Evolutionary conservation across 2,113 vertebrate species (phyloP), one percentile per base, ranked within the genome.

Genomic region (Tichodroma muraria): DNA sequence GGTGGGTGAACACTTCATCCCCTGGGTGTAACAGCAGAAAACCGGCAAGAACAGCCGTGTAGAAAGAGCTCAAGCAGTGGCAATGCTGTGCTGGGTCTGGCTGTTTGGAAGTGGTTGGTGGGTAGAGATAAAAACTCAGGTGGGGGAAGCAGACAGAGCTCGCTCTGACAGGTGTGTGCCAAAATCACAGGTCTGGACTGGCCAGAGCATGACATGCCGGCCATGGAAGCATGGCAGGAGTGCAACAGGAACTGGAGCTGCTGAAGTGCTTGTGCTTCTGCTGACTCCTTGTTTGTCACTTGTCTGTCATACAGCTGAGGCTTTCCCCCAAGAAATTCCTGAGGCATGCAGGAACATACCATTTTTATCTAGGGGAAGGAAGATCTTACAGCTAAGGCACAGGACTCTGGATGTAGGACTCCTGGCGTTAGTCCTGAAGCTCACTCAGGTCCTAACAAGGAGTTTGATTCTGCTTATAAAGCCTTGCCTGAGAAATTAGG

Each of bases 271-370:
- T 44, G 50, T 45, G 37, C 61, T 85, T 80, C 53, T 85, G 59
- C 68, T 73, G 80, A 13, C 4, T 92, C 70, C 35, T 64, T 57
- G 24, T 35, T 76, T 75, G 1, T 49, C 80, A 61, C 54, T 49
- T 73, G 44, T 59, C 42, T 54, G 6, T 16, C 59, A 44, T 38
- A 18, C 25, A 73, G 45, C 44, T 76, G 63, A 90, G 54, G 20
- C 30, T 86, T n/a, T 81, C 33, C 49, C 49, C 33, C 35, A 37
- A 15, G 56, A 87, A 64, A 44, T 44, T 61, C 49, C 78, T 0
- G 10, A 50, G 24, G 2, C 15, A n/a, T 44, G 33, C 47, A 83
- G 76, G 45, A 69, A 44, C 0, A 0, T 4, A 18, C 4, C 8
- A 5, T 28, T 80, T 82, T 88, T 65, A 11, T 54, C 44, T 9